A percentile compares a stretch with the other conserved stretches of the same genome.
Evolutionary conservation across 2,888 invertebrate species (phyloP).

Genomic region (Sinotaia quadrata): DNA sequence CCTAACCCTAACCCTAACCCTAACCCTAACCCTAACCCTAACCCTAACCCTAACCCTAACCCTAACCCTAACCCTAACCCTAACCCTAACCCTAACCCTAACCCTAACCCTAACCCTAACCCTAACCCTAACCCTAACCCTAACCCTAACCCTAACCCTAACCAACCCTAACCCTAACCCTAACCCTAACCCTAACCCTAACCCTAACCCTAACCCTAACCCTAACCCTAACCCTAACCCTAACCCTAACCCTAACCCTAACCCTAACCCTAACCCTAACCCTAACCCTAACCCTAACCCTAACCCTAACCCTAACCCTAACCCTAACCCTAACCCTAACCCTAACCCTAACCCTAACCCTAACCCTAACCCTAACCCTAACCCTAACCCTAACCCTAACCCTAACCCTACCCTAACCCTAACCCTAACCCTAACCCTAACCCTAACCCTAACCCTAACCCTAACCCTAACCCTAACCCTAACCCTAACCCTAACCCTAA

Average conservation of each 20-base stretch:
- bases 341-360: conserved; percentile 1
- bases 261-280: conserved; percentile 1
- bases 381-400: not conserved
- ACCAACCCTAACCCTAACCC: too few relatives aligned
- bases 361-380: conserved; percentile 1
- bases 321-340: conserved; percentile 1
- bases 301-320: conserved; percentile 1
- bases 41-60: conserved; percentile 39
- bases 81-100: conserved; percentile 26
- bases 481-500: not conserved
- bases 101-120: conserved; percentile 39
- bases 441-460: conserved; percentile 1
- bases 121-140: conserved; percentile 40
- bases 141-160: conserved; percentile 44
- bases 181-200: conserved; percentile 36
- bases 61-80: conserved; percentile 51
- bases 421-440: conserved; percentile 1
- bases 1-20: conserved; percentile 1
- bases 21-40: conserved; percentile 25
- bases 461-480: not conserved
- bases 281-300: conserved; percentile 1
- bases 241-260: not conserved
- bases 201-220: conserved; percentile 38
- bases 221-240: conserved; percentile 1
- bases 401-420: too few relatives aligned